phyloP scores from a whole-genome alignment of 2,888 invertebrate genomes.

The Nephrotoma guestfalica region DNA sequence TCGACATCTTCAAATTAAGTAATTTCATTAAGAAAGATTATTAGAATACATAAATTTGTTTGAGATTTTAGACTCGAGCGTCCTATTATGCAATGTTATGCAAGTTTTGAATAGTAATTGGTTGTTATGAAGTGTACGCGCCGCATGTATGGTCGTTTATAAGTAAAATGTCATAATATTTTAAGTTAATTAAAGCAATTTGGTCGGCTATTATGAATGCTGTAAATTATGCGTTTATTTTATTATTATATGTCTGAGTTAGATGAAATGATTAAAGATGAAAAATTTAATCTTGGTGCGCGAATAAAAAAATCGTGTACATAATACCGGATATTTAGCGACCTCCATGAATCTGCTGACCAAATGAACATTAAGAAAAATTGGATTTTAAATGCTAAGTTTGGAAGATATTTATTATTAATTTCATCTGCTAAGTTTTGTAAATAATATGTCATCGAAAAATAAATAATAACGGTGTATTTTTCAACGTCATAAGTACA shows the following conservation, averaged over 20 bases:
- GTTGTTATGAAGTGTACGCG: neutral
- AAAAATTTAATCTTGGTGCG: too few relatives aligned
- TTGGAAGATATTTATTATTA: too few relatives aligned
- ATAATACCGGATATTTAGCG: neutral
- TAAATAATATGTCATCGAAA: too few relatives aligned
- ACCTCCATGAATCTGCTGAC: neutral
- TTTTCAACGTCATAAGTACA: too few relatives aligned
- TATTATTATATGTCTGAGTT: neutral
- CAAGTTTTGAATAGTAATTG: neutral
- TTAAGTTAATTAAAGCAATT: neutral
- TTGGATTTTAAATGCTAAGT: too few relatives aligned
- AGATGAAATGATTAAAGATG: neutral
- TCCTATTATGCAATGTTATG: neutral
- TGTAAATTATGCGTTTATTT: neutral
- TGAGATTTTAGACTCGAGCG: neutral
- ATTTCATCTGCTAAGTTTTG: too few relatives aligned
- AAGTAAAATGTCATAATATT: neutral
- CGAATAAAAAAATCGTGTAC: neutral
- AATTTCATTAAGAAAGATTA: neutral
- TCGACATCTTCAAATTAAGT: neutral
- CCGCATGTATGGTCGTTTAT: neutral
- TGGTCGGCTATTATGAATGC: neutral
- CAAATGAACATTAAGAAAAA: too few relatives aligned
- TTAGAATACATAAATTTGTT: neutral
- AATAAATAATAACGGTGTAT: too few relatives aligned